Percentiles rank a stretch among this genome's conserved stretches.
These are phyloP conservation scores for Pollenia labialis DNA, from an alignment of 2,888 invertebrate species.

Conservation along the genomic window DNA sequence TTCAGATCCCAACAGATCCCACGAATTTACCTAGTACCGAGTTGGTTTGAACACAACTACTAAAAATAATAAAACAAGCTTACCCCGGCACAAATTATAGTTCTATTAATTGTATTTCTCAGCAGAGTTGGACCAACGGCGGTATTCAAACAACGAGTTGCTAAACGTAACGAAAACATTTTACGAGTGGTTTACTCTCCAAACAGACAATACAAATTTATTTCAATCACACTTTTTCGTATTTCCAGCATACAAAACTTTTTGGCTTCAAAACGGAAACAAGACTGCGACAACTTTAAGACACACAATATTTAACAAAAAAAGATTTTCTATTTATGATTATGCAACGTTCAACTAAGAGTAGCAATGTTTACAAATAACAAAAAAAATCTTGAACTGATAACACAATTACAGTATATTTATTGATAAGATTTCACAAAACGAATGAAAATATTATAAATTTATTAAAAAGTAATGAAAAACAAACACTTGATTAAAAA, in stretches of 20 bases:
- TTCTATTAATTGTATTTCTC: conserved; percentile 65
- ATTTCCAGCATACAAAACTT: not conserved
- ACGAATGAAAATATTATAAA: conserved; percentile 27
- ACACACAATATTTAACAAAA: not conserved
- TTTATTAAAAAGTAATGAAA: conserved; percentile 9
- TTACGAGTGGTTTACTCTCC: not conserved
- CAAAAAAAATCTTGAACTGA: conserved; percentile 17
- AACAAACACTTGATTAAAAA: not conserved
- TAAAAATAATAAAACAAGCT: conserved; percentile 36
- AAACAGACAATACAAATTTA: not conserved
- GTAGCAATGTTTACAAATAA: conserved; percentile 20
- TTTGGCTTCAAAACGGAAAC: conserved; percentile 24
- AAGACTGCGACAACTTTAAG: conserved; percentile 29
- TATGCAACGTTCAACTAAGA: conserved; percentile 44
- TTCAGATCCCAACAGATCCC: no score
- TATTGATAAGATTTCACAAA: conserved; percentile 55
- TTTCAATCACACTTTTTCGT: not conserved
- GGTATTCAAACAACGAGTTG: conserved; percentile 68
- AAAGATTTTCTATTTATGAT: conserved; percentile 22
- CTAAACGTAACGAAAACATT: conserved; percentile 74
- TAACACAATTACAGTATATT: conserved; percentile 28
- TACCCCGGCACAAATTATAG: conserved; percentile 74
- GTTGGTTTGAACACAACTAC: not conserved
- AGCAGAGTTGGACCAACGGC: conserved; percentile 67
- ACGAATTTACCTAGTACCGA: not conserved